Percentiles rank a stretch among this genome's conserved stretches.
These are phyloP conservation scores for Anthophora plumipes DNA, from an alignment of 2,888 invertebrate species.

Conservation along the genomic window DNA sequence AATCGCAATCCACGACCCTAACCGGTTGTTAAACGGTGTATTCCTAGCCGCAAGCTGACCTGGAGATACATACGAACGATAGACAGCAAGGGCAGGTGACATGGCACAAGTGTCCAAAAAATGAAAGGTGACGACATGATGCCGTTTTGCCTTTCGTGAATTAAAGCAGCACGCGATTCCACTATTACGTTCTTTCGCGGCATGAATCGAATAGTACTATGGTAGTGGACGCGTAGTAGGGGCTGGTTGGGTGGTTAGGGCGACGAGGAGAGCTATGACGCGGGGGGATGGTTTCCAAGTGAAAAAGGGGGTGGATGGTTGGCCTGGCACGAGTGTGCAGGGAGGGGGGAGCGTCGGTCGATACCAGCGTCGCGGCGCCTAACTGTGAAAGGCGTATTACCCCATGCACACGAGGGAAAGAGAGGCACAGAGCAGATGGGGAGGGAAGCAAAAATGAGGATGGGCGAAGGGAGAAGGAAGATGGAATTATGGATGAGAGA, in stretches of 20 bases:
- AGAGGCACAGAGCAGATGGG: background rate
- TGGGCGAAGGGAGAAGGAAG: conserved; percentile 22
- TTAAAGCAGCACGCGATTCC: conserved; percentile 72
- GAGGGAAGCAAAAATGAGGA: conserved; percentile 4
- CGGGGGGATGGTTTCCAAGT: conserved; percentile 39
- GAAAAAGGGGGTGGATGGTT: conserved; percentile 51
- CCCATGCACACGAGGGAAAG: conserved; percentile 51
- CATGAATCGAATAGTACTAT: conserved; percentile 76
- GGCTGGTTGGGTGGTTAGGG: conserved; percentile 40
- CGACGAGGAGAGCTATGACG: conserved; percentile 40
- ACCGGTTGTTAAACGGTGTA: background rate
- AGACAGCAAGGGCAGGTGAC: background rate
- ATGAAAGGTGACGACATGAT: conserved; percentile 34
- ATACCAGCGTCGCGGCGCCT: conserved; percentile 76
- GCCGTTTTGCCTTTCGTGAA: conserved; percentile 45
- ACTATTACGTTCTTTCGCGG: conserved; percentile 68
- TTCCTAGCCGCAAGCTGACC: background rate
- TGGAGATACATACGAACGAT: background rate
- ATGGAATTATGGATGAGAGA: conserved; percentile 15
- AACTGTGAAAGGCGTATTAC: conserved; percentile 71
- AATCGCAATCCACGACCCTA: background rate
- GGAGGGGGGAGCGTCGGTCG: conserved; percentile 71
- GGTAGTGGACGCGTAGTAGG: conserved; percentile 65
- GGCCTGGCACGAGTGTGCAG: conserved; percentile 46
- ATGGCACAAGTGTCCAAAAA: conserved; percentile 3